These are phyloP conservation scores for Neomonachus schauinslandi DNA, from an alignment of 2,113 vertebrate species.

Conservation along the genomic window DNA sequence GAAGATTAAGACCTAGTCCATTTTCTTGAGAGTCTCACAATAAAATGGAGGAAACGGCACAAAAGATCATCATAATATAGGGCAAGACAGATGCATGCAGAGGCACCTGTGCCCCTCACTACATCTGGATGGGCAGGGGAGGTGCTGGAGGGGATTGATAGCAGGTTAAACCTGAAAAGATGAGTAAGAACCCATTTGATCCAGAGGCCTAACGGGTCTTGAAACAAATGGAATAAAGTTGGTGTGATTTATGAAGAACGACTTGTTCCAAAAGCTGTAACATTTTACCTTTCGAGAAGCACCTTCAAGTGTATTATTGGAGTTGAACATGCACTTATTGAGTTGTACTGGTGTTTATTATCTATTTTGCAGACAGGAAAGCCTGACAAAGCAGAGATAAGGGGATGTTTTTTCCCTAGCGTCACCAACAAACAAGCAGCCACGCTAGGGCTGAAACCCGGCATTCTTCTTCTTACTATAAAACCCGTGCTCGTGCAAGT, in stretches of 20 bases:
- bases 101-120: background rate
- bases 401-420: background rate
- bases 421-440: background rate
- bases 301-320: background rate
- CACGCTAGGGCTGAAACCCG: background rate
- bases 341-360: background rate
- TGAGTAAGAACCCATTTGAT: background rate
- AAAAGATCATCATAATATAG: background rate
- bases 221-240: background rate
- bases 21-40: background rate
- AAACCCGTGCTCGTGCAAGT: background rate
- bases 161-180: background rate
- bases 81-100: accelerated
- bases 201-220: background rate
- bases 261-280: background rate
- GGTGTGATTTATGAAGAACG: background rate
- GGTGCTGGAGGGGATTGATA: background rate
- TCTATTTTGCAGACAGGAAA: background rate
- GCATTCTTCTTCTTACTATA: background rate
- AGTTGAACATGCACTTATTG: background rate
- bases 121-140: background rate
- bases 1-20: background rate
- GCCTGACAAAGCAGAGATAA: background rate
- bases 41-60: background rate
- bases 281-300: background rate